Evolutionary conservation across 2,888 invertebrate genomes (phyloP).

Genomic region (Globia sparganii): DNA sequence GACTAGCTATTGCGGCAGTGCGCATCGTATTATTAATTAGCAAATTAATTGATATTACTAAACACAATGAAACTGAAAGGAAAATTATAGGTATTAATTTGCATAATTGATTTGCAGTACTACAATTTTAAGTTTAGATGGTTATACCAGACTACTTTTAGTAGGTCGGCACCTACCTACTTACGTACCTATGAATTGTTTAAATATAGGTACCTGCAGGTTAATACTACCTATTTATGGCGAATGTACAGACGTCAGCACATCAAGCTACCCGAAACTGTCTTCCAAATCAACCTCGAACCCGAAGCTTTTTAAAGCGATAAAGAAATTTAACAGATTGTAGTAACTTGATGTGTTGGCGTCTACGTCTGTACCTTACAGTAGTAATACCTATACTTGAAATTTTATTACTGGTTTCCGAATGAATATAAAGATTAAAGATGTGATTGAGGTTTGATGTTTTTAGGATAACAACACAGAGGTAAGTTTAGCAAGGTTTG

Average conservation of each 20-base stretch:
- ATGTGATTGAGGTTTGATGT: neutral
- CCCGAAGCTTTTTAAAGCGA: too few relatives aligned
- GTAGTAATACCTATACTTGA: neutral
- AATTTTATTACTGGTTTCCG: neutral
- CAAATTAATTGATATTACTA: slow-evolving; percentile 47
- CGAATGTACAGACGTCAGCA: neutral
- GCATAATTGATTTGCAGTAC: slow-evolving; percentile 38
- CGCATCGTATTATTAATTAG: slow-evolving; percentile 34
- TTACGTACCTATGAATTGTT: neutral
- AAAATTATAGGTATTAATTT: slow-evolving; percentile 47
- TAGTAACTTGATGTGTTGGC: too few relatives aligned
- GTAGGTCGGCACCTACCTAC: neutral
- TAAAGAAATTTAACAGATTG: too few relatives aligned
- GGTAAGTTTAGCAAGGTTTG: neutral
- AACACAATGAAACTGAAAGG: slow-evolving; percentile 40
- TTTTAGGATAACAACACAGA: neutral
- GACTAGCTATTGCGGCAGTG: slow-evolving; percentile 49
- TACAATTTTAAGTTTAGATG: slow-evolving; percentile 6
- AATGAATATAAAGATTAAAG: neutral
- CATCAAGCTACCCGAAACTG: too few relatives aligned
- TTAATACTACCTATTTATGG: neutral
- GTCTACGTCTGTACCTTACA: too few relatives aligned
- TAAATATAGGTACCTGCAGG: neutral
- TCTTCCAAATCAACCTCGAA: too few relatives aligned
- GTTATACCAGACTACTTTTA: slow-evolving; percentile 17